These are phyloP conservation scores for Callosobruchus maculatus DNA, from an alignment of 2,888 invertebrate species.

Conservation along the genomic window DNA sequence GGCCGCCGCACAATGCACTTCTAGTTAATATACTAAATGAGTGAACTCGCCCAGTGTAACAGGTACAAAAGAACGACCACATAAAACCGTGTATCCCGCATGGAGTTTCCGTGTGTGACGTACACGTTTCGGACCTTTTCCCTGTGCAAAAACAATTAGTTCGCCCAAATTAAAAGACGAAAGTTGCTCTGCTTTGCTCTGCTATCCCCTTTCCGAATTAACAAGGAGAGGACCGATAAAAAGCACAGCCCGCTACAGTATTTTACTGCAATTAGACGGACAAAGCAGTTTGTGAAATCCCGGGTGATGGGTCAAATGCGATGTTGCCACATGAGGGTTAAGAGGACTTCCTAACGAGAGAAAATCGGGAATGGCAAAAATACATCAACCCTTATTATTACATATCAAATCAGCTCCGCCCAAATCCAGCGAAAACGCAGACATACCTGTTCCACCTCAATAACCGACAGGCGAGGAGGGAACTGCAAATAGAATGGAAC, in stretches of 20 bases:
- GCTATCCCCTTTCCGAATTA: slow-evolving; percentile 17
- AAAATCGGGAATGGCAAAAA: no score
- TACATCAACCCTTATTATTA: no score
- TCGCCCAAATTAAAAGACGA: slow-evolving; percentile 15
- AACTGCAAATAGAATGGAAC: no score
- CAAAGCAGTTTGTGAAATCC: slow-evolving; percentile 35
- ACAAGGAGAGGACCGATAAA: slow-evolving; percentile 22
- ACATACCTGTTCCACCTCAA: no score
- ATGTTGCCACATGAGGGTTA: slow-evolving; percentile 15
- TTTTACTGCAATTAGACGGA: slow-evolving; percentile 25
- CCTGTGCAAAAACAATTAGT: slow-evolving; percentile 9
- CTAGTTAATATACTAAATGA: background rate
- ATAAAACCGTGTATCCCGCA: background rate
- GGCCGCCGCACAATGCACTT: background rate
- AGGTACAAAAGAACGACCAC: background rate
- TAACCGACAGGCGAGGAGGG: no score
- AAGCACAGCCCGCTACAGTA: slow-evolving; percentile 23
- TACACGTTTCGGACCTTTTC: background rate
- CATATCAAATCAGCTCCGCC: no score
- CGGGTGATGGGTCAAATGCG: slow-evolving; percentile 28
- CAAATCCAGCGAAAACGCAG: no score
- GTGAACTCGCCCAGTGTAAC: background rate
- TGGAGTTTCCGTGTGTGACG: background rate
- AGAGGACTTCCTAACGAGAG: no score
- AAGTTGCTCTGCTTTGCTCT: slow-evolving; percentile 7